Evolutionary conservation across 2,113 vertebrate genomes (phyloP).

Genomic region (Phaetusa simplex): DNA sequence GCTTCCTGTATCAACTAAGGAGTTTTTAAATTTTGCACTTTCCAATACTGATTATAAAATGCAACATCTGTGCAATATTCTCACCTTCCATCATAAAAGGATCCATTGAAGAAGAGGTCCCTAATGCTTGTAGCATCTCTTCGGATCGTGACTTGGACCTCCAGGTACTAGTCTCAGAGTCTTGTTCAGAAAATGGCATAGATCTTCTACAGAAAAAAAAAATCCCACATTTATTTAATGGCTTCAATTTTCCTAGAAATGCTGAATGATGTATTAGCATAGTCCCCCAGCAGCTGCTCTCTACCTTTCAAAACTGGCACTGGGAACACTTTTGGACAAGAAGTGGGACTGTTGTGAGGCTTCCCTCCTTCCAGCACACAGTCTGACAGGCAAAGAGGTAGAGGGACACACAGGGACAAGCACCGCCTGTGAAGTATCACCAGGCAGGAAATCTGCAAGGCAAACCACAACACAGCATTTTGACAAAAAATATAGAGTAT

Average conservation of each 20-base stretch:
- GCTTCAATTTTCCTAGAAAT: not conserved
- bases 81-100: conserved; percentile 86
- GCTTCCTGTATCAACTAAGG: not conserved
- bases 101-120: conserved; percentile 83
- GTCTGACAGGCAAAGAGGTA: conserved; percentile 75
- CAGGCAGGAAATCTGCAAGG: conserved; percentile 82
- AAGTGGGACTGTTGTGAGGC: conserved; percentile 19
- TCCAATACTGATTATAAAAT: not conserved
- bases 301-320: conserved; percentile 81
- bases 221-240: not conserved
- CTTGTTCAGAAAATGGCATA: conserved; percentile 73
- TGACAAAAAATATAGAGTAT: not conserved
- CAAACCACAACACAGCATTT: not conserved
- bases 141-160: conserved; percentile 80
- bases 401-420: conserved; percentile 59
- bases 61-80: not conserved
- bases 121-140: conserved; percentile 78
- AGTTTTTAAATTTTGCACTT: not conserved
- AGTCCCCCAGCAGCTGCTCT: not conserved
- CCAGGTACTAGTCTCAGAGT: conserved; percentile 72
- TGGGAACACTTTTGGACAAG: conserved; percentile 78
- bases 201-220: conserved; percentile 43
- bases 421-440: conserved; percentile 72
- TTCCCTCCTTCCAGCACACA: conserved; percentile 77
- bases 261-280: not conserved